phyloP scores from a whole-genome alignment of 2,888 invertebrate species.

The Eudemis profundana region DNA sequence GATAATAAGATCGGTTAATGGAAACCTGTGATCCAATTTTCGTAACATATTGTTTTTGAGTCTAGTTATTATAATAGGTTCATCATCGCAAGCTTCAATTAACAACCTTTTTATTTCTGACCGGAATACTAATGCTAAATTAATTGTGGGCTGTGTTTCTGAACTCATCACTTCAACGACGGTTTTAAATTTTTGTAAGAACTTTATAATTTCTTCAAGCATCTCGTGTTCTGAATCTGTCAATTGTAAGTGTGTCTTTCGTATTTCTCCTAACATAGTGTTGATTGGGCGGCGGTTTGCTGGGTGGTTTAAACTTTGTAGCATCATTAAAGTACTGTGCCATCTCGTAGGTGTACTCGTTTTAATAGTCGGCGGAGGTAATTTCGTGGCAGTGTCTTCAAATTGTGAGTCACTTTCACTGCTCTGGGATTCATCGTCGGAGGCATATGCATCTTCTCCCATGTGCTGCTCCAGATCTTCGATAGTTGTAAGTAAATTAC shows the following conservation, averaged over 20 bases:
- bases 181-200: conserved; percentile 5
- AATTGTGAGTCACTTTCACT: too few relatives aligned
- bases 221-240: background rate
- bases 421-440: background rate
- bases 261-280: background rate
- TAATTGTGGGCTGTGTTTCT: background rate
- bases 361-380: conserved; percentile 15
- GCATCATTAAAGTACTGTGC: conserved; percentile 22
- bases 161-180: conserved; percentile 5
- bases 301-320: conserved; percentile 8
- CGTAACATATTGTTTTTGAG: conserved; percentile 14
- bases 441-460: background rate
- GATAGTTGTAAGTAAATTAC: background rate
- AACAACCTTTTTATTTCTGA: conserved; percentile 1
- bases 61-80: background rate
- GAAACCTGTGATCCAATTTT: conserved; percentile 9
- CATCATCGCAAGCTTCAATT: background rate
- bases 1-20: background rate
- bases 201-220: background rate
- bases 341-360: conserved; percentile 20
- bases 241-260: background rate
- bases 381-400: background rate
- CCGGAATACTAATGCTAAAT: conserved; percentile 11
- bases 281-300: background rate
- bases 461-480: background rate